Evolutionary conservation across 1,140 invertebrate genomes (phyloP), one percentile per base, ranked within the genome.

Genomic region (Bombus polaris): DNA sequence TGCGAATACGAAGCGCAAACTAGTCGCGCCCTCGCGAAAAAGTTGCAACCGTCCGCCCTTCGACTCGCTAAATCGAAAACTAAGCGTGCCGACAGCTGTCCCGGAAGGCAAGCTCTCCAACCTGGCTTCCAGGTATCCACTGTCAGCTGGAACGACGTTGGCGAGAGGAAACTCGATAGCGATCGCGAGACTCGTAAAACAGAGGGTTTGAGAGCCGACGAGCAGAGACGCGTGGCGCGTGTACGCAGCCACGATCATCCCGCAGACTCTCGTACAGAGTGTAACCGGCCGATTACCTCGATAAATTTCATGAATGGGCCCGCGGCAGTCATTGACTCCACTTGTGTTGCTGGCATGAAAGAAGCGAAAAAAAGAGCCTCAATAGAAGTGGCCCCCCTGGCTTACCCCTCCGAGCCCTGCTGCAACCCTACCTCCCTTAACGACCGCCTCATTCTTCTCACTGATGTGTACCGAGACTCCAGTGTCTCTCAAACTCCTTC

Each of bases 261-360:
- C 37, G 32, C 47, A 44, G 57, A 42, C 57, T 88, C 82, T 70
- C 37, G 79, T 81, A 78, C 47, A 18, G 35, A 65, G 74, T 87
- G 75, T 90, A 85, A 90, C 81, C 78, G 81, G 86, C 72, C 84
- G 84, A 90, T 91, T 91, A 91, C 78, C 85, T 62, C 82, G 90
- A 92, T 92, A 89, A 90, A 90, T 92, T 92, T 90, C 85, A 87
- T 92, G 89, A 92, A 92, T 92, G 90, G 84, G 79, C 85, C 78
- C 78, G 71, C 74, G 75, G 81, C 88, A 90, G 85, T 91, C 88
- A 84, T 89, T 90, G 88, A 88, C 90, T 91, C 68, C 83, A 85
- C 87, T 91, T 77, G 87, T 71, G 72, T 59, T 59, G 68, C 37
- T 44, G 66, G 32, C 47, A 74, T 81, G 87, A 87, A 90, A 88